A percentile compares a stretch with the other conserved stretches of the same genome.
Evolutionary conservation across 1,140 invertebrate species (phyloP).

Genomic region (Ganaspis sp.): DNA sequence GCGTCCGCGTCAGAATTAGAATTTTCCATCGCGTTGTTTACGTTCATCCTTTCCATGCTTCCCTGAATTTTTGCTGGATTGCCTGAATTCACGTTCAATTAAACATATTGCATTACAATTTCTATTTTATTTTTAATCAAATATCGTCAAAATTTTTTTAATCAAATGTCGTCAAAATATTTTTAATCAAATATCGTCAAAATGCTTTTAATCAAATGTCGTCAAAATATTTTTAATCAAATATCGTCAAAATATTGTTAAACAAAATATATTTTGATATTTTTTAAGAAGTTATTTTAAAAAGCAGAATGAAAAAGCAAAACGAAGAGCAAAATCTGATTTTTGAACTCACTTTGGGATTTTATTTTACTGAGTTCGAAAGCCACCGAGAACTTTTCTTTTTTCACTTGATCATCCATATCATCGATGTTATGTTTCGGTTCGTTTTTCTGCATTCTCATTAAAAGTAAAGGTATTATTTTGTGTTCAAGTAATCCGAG

Average conservation of each 20-base stretch:
- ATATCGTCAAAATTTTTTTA: not conserved
- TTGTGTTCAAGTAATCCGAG: slow-evolving; percentile 65
- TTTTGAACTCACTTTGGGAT: slow-evolving; percentile 52
- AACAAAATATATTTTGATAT: slow-evolving; percentile 32
- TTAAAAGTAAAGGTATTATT: slow-evolving; percentile 54
- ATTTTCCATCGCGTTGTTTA: slow-evolving; percentile 34
- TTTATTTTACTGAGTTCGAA: slow-evolving; percentile 63
- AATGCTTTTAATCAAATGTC: too few species aligned
- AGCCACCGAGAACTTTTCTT: slow-evolving; percentile 65
- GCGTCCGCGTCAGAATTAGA: slow-evolving; percentile 36
- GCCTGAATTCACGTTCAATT: slow-evolving; percentile 36
- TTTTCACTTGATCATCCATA: slow-evolving; percentile 70
- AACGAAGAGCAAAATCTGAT: slow-evolving; percentile 6
- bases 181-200: too few species aligned
- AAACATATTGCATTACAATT: not conserved
- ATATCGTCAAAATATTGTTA: too few species aligned
- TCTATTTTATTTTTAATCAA: not conserved
- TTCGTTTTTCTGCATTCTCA: slow-evolving; percentile 51
- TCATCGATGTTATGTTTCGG: slow-evolving; percentile 48
- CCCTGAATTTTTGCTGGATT: slow-evolving; percentile 38
- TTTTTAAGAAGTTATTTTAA: too few species aligned
- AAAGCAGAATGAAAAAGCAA: too few species aligned
- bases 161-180: too few species aligned
- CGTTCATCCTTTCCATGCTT: slow-evolving; percentile 39
- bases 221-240: too few species aligned